Conservation (phyloP, 2,113 vertebrate genomes). For the Paramisgurnus dabryanus region DNA sequence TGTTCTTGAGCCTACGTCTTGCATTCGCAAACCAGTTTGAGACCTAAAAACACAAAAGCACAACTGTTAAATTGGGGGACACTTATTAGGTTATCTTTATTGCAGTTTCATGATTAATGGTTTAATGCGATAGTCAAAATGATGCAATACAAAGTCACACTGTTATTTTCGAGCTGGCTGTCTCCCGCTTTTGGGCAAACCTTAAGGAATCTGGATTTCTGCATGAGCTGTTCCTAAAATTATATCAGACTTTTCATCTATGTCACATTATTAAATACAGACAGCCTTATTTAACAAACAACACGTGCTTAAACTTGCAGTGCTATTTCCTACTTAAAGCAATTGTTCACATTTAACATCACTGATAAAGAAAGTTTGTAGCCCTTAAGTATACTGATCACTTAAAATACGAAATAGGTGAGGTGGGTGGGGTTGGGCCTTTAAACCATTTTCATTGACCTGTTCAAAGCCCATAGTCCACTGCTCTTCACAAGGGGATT, state of each 20-base stretch:
- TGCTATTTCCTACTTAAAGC: not conserved
- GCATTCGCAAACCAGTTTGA: conserved; percentile 99
- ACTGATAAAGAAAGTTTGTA: not conserved
- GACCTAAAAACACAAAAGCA: conserved; percentile 74
- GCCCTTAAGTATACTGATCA: not conserved
- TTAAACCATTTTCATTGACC: not conserved
- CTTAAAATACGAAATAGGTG: no score
- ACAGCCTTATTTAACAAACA: not conserved
- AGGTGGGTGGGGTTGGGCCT: not conserved
- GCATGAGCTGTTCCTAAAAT: not conserved
- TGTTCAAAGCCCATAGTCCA: not conserved
- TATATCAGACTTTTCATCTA: not conserved
- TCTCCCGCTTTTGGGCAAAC: not conserved
- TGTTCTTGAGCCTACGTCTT: conserved; percentile 95
- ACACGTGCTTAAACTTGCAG: not conserved
- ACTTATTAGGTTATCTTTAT: conserved; percentile 9
- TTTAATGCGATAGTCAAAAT: not conserved
- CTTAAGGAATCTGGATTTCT: not conserved
- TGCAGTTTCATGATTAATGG: not conserved
- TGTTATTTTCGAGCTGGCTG: not conserved
- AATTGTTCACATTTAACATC: not conserved
- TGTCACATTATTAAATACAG: conserved; percentile 4
- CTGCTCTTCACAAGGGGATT: not conserved
- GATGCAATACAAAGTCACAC: not conserved
- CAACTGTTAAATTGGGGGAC: conserved; percentile 42